phyloP scores from a whole-genome alignment of 2,888 invertebrate genomes.

The Miltochrista miniata region DNA sequence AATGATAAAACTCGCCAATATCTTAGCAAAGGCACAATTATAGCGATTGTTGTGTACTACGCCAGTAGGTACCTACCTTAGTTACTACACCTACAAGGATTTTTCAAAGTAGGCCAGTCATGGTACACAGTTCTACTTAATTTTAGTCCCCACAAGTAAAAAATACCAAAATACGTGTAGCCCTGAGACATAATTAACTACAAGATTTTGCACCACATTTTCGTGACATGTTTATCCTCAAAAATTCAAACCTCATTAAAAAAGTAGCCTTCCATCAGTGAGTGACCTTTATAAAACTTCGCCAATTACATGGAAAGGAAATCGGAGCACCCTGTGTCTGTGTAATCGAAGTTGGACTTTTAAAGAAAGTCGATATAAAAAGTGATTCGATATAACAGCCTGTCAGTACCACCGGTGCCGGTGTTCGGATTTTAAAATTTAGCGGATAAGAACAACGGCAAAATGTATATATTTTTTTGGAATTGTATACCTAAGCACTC shows the following conservation, averaged over 20 bases:
- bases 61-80: too few relatives aligned
- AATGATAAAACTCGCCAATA: too few relatives aligned
- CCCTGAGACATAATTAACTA: too few relatives aligned
- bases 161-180: too few relatives aligned
- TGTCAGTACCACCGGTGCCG: slow-evolving; percentile 65
- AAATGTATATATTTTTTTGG: neutral
- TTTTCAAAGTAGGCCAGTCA: too few relatives aligned
- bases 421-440: slow-evolving; percentile 68
- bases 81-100: too few relatives aligned
- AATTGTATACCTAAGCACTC: too few relatives aligned
- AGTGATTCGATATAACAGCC: slow-evolving; percentile 55
- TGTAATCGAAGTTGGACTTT: slow-evolving; percentile 51
- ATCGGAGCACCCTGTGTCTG: slow-evolving; percentile 53
- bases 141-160: too few relatives aligned
- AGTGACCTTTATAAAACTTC: slow-evolving; percentile 38
- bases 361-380: slow-evolving; percentile 55
- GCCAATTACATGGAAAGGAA: slow-evolving; percentile 34
- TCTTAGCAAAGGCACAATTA: too few relatives aligned
- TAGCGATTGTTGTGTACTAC: too few relatives aligned
- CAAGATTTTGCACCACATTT: neutral
- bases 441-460: slow-evolving; percentile 34
- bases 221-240: neutral
- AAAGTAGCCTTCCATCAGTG: slow-evolving; percentile 23
- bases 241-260: slow-evolving; percentile 25
- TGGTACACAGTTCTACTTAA: too few relatives aligned